Conservation (phyloP, 92 coral and sea anemone genomes). For the Zoanthus gigantus region DNA sequence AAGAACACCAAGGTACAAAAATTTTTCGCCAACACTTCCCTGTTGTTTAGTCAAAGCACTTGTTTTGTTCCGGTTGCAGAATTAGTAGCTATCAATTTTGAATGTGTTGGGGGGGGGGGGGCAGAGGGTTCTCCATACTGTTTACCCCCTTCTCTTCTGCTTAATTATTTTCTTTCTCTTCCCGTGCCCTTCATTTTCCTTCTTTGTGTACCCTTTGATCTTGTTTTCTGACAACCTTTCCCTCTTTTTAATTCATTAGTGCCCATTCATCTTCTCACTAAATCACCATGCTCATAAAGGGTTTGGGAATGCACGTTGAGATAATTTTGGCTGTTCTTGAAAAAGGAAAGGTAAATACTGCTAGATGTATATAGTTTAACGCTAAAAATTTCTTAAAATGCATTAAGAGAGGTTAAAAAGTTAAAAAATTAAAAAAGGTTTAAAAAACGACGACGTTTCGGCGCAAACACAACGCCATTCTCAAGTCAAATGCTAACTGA, state of each 20-base stretch:
- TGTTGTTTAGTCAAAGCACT: background rate
- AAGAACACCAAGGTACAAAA: background rate
- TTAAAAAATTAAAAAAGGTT: no score
- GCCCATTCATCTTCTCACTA: background rate
- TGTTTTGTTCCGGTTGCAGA: background rate
- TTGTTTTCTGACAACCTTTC: slow-evolving; percentile 7
- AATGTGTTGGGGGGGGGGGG: slow-evolving; percentile 1
- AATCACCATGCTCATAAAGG: background rate
- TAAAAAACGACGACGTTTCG: no score
- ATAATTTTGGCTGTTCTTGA: background rate
- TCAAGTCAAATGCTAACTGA: no score
- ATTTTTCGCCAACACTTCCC: slow-evolving; percentile 15
- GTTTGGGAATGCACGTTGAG: background rate
- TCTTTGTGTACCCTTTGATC: background rate
- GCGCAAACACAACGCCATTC: no score
- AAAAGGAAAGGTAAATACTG: background rate
- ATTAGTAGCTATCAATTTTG: background rate
- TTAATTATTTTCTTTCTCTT: background rate
- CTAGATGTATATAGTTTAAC: background rate
- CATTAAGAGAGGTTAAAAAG: no score
- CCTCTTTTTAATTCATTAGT: background rate
- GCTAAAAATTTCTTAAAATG: no score
- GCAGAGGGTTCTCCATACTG: background rate
- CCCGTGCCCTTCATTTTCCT: slow-evolving; percentile 7
- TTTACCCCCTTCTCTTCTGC: background rate